Base-by-base conservation (phyloP, 2,113 vertebrate species). In the Laticauda laticaudata region DNA sequence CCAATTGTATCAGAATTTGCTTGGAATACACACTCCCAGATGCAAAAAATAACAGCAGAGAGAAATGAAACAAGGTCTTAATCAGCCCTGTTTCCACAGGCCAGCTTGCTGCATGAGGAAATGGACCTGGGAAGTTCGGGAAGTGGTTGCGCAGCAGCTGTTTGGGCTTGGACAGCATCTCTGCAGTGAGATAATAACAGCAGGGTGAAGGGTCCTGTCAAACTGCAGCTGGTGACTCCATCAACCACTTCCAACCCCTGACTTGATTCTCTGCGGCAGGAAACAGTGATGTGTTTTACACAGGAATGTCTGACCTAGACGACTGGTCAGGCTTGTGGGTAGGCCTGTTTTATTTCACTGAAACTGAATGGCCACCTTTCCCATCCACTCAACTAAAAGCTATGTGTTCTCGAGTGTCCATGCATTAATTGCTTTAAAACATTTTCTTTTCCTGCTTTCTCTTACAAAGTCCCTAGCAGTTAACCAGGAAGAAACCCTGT, bases 171-270 rank as follows among this genome's bases (percentile, higher is more conserved):
- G 91, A 57, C 21, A 86, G 69, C 24, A n/a, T 57, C 20, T 61
- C 85, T 91, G 69, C 91, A 86, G 39, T 87, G 91, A 87, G 56
- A 51, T 87, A 5, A 86, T 61, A 14, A 20, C 6, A 12, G 29
- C 4, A 34, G 56, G 86, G 57, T 8, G 87, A 34, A 21, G n/a
- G 54, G 23, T 34, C 29, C 21, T 14, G 55, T 64, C 56, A 45
- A 55, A 14, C 34, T 14, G 2, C 39, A 88, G 69, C 51, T 48
- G 24, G 29, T 88, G 86, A 92, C n/a, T 39, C 86, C 59, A 69
- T 26, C 54, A 64, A 92, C 91, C 86, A 87, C 86, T 88, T 92
- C 91, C 59, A 88, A 7, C 39, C 34, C n/a, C 48, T 61, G 39
- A 14, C 45, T 34, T 69, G 86, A 75, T 69, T 92, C 59, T 61